A percentile compares a stretch with the other conserved stretches of the same genome.
phyloP scores from a whole-genome alignment of 2,797 vertebrate species.

The Brachyrhaphis roseni region DNA sequence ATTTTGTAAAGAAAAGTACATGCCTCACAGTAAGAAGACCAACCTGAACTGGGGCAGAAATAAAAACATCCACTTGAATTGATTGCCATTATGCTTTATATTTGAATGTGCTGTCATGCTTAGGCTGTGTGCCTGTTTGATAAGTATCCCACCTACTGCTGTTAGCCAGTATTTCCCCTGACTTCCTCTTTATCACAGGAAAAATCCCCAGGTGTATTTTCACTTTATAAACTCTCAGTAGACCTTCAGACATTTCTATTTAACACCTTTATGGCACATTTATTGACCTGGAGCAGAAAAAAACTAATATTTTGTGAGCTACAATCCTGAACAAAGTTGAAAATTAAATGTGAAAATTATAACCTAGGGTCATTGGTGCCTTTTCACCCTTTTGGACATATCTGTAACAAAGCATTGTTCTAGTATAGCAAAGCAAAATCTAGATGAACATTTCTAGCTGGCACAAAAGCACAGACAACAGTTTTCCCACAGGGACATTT shows the following conservation, averaged over 20 bases:
- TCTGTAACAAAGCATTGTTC: not conserved
- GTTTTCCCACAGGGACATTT: slow-evolving; percentile 17
- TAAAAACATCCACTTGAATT: not conserved
- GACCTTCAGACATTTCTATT: not conserved
- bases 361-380: not conserved
- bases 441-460: not conserved
- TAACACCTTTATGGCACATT: not conserved
- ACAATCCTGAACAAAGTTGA: not conserved
- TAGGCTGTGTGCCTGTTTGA: not conserved
- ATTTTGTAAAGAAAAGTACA: too few species aligned
- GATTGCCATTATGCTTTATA: not conserved
- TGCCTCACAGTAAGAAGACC: not conserved
- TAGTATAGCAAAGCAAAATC: not conserved
- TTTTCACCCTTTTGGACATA: not conserved
- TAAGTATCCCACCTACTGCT: not conserved
- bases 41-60: not conserved
- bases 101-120: not conserved
- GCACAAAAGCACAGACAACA: not conserved
- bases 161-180: not conserved
- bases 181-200: not conserved
- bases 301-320: not conserved
- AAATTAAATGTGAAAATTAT: not conserved
- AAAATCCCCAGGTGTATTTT: not conserved
- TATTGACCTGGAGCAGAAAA: not conserved
- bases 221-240: not conserved